Conservation (phyloP, 1,140 invertebrate genomes). For the Meloidogyne hapla region DNA sequence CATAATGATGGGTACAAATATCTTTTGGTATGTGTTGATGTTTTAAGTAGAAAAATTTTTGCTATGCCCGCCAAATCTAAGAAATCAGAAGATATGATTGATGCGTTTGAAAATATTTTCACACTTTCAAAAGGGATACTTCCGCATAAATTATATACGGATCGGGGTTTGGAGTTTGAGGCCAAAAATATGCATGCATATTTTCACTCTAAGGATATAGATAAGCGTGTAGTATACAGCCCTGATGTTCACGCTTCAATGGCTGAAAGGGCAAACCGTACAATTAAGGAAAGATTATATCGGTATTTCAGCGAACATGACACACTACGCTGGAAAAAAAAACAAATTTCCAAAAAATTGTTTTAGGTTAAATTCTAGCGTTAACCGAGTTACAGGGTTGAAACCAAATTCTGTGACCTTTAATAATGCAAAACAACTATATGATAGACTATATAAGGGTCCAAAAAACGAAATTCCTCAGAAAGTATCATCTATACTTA, state of each 20-base stretch:
- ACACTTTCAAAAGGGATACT: background rate
- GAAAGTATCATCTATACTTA: slow-evolving; percentile 1
- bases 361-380: slow-evolving; percentile 46
- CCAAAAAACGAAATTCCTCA: background rate
- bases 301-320: slow-evolving; percentile 39
- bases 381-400: slow-evolving; percentile 16
- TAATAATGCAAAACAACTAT: slow-evolving; percentile 24
- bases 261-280: slow-evolving; percentile 38
- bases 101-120: slow-evolving; percentile 35
- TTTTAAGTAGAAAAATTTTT: slow-evolving; percentile 41
- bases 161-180: slow-evolving; percentile 37
- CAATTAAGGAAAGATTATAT: slow-evolving; percentile 37
- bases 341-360: slow-evolving; percentile 36
- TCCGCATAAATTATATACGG: slow-evolving; percentile 41
- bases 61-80: slow-evolving; percentile 35
- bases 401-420: slow-evolving; percentile 28
- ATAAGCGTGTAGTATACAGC: slow-evolving; percentile 7
- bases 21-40: slow-evolving; percentile 38
- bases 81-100: slow-evolving; percentile 19
- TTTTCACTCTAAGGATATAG: slow-evolving; percentile 27
- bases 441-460: background rate
- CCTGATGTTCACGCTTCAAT: slow-evolving; percentile 41
- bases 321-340: slow-evolving; percentile 37
- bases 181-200: slow-evolving; percentile 24
- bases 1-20: slow-evolving; percentile 36